Conservation (phyloP, 2,888 invertebrate genomes). For the Andrena praecox region DNA sequence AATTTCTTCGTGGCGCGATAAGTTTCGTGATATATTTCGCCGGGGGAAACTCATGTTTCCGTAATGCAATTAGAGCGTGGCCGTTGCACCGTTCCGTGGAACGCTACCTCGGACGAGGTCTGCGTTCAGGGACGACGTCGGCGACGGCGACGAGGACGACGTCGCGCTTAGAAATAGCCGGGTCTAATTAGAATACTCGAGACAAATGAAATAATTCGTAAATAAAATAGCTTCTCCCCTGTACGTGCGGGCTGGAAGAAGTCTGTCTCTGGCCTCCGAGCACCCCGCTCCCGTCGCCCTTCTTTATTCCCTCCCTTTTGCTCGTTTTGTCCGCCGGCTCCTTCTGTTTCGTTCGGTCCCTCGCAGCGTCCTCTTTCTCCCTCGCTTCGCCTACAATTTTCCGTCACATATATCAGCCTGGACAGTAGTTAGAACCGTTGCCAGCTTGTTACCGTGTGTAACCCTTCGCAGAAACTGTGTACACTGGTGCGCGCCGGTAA, state of each 20-base stretch:
- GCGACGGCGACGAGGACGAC: constrained; percentile 28
- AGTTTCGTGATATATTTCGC: constrained; percentile 77
- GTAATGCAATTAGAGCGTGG: constrained; percentile 83
- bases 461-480: constrained; percentile 61
- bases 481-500: constrained; percentile 33
- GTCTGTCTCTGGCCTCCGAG: neutral
- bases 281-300: constrained; percentile 12
- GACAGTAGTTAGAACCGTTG: constrained; percentile 84
- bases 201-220: constrained; percentile 79
- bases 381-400: constrained; percentile 82
- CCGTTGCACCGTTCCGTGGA: constrained; percentile 68
- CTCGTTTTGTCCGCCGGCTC: constrained; percentile 15
- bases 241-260: constrained; percentile 30
- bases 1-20: constrained; percentile 76
- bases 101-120: constrained; percentile 41
- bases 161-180: constrained; percentile 77
- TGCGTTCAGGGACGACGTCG: constrained; percentile 53
- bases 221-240: constrained; percentile 69
- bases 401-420: constrained; percentile 84
- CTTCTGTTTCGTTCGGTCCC: constrained; percentile 34
- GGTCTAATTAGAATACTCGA: constrained; percentile 79
- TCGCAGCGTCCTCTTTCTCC: constrained; percentile 52
- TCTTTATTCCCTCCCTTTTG: neutral
- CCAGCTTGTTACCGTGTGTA: constrained; percentile 84
- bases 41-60: constrained; percentile 82